A percentile compares a stretch with the other conserved stretches of the same genome.
These are phyloP conservation scores for Carapus acus DNA, from an alignment of 2,797 vertebrate genomes.

Conservation along the genomic window DNA sequence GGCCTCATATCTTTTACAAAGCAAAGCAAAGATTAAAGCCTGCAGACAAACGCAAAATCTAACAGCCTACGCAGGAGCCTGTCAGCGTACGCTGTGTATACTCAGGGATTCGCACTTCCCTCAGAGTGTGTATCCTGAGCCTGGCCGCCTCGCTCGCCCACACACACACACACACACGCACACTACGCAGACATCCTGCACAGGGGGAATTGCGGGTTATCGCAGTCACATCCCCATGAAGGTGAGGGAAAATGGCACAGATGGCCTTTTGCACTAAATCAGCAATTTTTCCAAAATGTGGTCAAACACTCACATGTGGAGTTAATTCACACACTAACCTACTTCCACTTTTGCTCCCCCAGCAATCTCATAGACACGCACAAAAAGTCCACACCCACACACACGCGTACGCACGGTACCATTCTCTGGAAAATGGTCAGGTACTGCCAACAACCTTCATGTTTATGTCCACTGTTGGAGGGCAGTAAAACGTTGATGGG, in stretches of 20 bases:
- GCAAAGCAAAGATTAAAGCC: constrained; percentile 26
- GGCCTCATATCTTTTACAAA: constrained; percentile 16
- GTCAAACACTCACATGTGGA: constrained; percentile 59
- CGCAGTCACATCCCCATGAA: constrained; percentile 60
- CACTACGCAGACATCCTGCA: constrained; percentile 21
- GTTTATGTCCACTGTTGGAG: too few relatives aligned
- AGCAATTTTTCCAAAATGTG: constrained; percentile 68
- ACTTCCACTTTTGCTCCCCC: constrained; percentile 36
- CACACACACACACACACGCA: constrained; percentile 12
- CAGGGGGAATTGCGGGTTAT: constrained; percentile 49
- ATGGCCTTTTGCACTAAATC: constrained; percentile 73
- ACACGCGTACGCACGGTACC: too few relatives aligned
- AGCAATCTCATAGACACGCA: constrained; percentile 18
- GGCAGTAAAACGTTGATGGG: too few relatives aligned
- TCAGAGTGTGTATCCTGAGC: constrained; percentile 7
- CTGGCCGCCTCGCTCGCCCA: constrained; percentile 3
- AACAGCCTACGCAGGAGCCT: constrained; percentile 18
- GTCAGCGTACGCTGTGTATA: constrained; percentile 5
- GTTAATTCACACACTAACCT: constrained; percentile 55
- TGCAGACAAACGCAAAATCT: constrained; percentile 24
- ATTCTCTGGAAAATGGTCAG: background rate
- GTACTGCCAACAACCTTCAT: too few relatives aligned
- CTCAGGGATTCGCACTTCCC: constrained; percentile 5
- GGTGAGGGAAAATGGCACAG: constrained; percentile 67
- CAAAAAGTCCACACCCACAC: constrained; percentile 11